These are phyloP conservation scores for Ardeotis arabs DNA, from an alignment of 2,113 vertebrate species.

Conservation along the genomic window DNA sequence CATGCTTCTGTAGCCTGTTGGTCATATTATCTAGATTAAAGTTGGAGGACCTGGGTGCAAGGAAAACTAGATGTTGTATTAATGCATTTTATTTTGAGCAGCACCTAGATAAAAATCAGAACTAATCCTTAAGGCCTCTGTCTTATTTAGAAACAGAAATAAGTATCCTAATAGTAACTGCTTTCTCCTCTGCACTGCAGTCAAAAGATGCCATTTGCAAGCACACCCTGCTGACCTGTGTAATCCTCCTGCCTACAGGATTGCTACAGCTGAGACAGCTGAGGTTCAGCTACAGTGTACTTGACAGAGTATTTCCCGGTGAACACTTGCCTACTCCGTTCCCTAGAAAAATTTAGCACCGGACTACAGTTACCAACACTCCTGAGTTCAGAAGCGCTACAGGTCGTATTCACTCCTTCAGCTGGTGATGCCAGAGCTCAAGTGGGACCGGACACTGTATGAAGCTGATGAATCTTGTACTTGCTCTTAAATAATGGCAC, in stretches of 20 bases:
- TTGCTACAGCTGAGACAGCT: not conserved
- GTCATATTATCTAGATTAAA: not conserved
- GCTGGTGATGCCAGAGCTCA: not conserved
- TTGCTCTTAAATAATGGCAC: not conserved
- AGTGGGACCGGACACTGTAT: not conserved
- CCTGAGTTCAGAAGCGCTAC: not conserved
- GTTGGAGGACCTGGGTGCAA: not conserved
- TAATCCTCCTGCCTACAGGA: not conserved
- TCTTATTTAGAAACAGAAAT: not conserved
- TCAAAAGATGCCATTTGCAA: not conserved
- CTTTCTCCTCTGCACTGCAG: slow-evolving; percentile 2
- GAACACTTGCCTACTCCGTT: not conserved
- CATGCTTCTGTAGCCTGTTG: not conserved
- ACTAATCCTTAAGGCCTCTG: not conserved
- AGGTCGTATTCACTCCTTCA: not conserved
- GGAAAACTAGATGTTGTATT: not conserved
- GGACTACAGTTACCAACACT: not conserved
- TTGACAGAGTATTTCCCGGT: rapidly evolving
- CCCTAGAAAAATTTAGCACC: not conserved
- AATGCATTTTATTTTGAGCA: not conserved
- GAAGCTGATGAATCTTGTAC: not conserved
- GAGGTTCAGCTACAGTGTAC: not conserved
- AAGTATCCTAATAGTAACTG: not conserved
- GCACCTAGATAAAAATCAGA: not conserved
- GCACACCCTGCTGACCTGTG: not conserved